A percentile compares a stretch with the other conserved stretches of the same genome.
Conservation (phyloP, 2,797 vertebrate species). For the Eptatretus atami region DNA sequence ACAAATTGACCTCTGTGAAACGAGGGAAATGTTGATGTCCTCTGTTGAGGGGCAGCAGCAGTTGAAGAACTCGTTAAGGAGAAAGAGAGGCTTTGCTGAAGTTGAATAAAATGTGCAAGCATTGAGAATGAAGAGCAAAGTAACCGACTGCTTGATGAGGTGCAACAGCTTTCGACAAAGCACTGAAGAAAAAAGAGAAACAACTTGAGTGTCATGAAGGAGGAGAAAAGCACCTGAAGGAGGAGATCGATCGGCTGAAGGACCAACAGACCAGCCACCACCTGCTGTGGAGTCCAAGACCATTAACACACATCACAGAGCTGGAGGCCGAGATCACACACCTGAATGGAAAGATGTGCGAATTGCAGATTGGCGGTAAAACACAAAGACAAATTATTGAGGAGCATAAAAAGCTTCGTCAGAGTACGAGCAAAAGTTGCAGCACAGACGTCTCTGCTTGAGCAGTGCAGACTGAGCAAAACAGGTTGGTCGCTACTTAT, state of each 20-base stretch:
- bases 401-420: slow-evolving; percentile 30
- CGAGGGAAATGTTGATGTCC: slow-evolving; percentile 42
- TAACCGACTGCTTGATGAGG: too few species aligned
- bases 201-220: slow-evolving; percentile 59
- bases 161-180: slow-evolving; percentile 12
- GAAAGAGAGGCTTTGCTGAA: slow-evolving; percentile 36
- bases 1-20: slow-evolving; percentile 31
- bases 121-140: background rate
- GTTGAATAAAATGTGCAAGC: slow-evolving; percentile 11
- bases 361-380: slow-evolving; percentile 34
- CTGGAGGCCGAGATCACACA: slow-evolving; percentile 56
- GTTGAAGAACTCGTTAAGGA: slow-evolving; percentile 44
- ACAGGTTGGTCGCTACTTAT: slow-evolving; percentile 40
- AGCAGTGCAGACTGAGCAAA: slow-evolving; percentile 32
- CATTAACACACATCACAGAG: slow-evolving; percentile 46
- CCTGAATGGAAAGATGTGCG: slow-evolving; percentile 26
- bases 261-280: slow-evolving; percentile 43
- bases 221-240: slow-evolving; percentile 77
- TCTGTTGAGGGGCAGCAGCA: slow-evolving; percentile 54
- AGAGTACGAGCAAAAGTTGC: slow-evolving; percentile 33
- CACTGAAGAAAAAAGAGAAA: slow-evolving; percentile 51
- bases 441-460: slow-evolving; percentile 41
- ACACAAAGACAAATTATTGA: slow-evolving; percentile 24
- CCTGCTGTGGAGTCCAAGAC: slow-evolving; percentile 34
- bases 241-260: slow-evolving; percentile 51